These are phyloP conservation scores for Hybognathus amarus DNA, from an alignment of 2,797 vertebrate genomes.

Conservation along the genomic window DNA sequence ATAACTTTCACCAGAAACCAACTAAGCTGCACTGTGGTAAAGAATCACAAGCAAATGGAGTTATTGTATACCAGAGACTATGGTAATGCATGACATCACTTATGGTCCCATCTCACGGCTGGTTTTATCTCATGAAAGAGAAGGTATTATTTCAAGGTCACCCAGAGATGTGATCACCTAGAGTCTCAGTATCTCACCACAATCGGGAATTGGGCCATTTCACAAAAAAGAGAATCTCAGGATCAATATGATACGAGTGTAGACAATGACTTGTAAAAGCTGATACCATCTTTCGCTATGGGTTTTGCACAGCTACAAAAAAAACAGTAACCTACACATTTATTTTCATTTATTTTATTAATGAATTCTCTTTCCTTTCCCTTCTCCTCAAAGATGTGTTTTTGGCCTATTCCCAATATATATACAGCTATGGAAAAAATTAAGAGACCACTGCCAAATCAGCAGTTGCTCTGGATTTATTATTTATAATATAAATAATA, in stretches of 20 bases:
- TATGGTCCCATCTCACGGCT: not conserved
- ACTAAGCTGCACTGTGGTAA: not conserved
- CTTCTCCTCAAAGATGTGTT: not conserved
- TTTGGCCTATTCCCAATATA: not conserved
- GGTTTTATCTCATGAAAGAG: not conserved
- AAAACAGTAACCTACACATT: not conserved
- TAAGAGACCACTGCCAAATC: no score
- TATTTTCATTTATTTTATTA: not conserved
- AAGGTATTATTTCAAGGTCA: constrained; percentile 33
- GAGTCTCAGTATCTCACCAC: not conserved
- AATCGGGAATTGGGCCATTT: not conserved
- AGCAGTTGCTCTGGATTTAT: no score
- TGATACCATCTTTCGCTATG: not conserved
- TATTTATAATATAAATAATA: no score
- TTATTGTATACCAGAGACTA: not conserved
- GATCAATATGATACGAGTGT: not conserved
- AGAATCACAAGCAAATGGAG: not conserved
- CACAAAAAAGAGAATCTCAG: not conserved
- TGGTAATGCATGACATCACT: not conserved
- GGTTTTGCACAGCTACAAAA: not conserved
- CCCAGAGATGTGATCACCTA: not conserved
- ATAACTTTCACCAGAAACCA: constrained; percentile 11
- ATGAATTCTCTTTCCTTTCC: not conserved
- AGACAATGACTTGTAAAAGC: not conserved
- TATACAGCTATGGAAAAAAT: no score